Conservation (phyloP, 2,797 vertebrate species). For the Hylomyscus alleni region DNA sequence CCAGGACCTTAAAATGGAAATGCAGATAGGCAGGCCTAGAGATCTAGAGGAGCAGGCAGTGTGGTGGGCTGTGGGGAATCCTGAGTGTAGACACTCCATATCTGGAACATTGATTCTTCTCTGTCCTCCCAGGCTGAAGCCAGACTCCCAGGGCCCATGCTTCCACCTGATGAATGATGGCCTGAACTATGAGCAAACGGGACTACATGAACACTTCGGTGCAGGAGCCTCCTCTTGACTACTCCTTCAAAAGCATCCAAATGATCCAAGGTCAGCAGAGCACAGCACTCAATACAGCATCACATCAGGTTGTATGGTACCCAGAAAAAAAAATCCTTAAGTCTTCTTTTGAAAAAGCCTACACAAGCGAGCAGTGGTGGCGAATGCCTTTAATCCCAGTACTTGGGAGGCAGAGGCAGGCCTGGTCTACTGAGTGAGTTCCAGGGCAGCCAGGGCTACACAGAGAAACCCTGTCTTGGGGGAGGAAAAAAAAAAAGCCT, state of each 20-base stretch:
- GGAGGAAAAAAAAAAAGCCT: no score
- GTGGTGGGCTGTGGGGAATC: not conserved
- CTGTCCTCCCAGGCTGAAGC: conserved; percentile 75
- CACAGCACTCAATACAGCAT: not conserved
- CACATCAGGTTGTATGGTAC: conserved; percentile 9
- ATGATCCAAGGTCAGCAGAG: conserved; percentile 86
- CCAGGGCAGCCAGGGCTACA: no score
- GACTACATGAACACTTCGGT: conserved; percentile 79
- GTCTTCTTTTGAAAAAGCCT: conserved; percentile 31
- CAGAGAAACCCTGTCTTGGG: no score
- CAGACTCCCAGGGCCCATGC: conserved; percentile 52
- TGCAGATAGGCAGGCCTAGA: conserved; percentile 20
- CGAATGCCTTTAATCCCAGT: no score
- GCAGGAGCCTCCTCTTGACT: conserved; percentile 91
- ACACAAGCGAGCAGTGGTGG: no score
- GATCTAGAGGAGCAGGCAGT: not conserved
- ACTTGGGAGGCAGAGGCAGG: no score
- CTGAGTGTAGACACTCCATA: not conserved
- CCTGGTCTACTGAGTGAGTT: no score
- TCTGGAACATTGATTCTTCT: conserved; percentile 55
- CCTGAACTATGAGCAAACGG: conserved; percentile 82
- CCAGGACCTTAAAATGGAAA: conserved; percentile 49
- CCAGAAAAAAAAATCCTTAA: conserved; percentile 20
- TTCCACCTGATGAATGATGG: conserved; percentile 75
- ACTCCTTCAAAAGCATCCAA: conserved; percentile 91